Evolutionary conservation across 2,888 invertebrate genomes (phyloP), one percentile per base, ranked within the genome.

Genomic region (Oligia strigilis): DNA sequence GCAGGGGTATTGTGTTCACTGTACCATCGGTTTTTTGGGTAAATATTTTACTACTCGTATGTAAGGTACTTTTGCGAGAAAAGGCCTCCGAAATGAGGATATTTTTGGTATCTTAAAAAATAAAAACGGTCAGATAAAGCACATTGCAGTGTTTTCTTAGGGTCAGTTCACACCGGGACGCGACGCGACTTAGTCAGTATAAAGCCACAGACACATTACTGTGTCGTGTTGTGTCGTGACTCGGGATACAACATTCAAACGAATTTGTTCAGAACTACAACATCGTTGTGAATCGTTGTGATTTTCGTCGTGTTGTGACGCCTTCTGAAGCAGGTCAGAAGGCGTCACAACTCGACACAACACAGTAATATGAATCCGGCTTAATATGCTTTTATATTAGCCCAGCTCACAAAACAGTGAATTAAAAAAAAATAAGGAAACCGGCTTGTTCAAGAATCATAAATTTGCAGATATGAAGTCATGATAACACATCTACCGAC

Each of bases 1-100:
- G 86, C 60, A 49, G 17, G 40, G 82, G 66, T 82, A 75, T 84
- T 84, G 77, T 84, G 86, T 82, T 71, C 66, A 70, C 43, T 79
- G n/a, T 71, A 43, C 58, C 19, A 58, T 72, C 19, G 64, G n/a
- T 71, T 84, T 82, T 85, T 83, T 77, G 71, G 71, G 83, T 70
- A 76, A 82, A 82, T 85, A 72, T 80, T 80, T 23, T 23, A 58
- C n/a, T 58, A 23, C 23, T 58, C 58, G 23, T n/a, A 69, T 73
- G 52, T 58, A 74, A 69, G 64, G 58, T 75, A 52, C 64, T 29
- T 72, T 49, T 60, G 52, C 17, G 55, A 29, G 62, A 55, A 78
- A 71, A 62, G 9, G 83, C 23, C 8, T 1, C 14, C 0, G 6
- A 14, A 67, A 76, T 29, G n/a, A 29, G 2, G 3, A 29, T 69